Evolutionary conservation across 2,113 vertebrate genomes (phyloP).

Genomic region (Sceloporus tristichus): DNA sequence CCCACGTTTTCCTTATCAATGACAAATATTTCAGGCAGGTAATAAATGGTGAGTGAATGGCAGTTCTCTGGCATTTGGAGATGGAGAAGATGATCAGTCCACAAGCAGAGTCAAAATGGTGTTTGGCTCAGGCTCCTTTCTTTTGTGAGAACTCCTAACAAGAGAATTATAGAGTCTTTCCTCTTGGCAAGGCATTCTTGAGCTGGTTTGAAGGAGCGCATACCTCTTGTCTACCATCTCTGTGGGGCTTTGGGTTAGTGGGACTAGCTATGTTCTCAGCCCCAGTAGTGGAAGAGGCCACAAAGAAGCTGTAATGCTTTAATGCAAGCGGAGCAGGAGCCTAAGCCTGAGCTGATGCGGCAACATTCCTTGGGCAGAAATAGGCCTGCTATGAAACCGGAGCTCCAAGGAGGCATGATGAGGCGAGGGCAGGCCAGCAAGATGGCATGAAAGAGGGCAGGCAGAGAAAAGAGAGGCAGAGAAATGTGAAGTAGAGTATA

Average conservation of each 20-base stretch:
- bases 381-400: conserved; percentile 7
- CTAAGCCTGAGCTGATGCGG: neutral
- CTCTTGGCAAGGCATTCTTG: neutral
- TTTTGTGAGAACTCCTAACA: neutral
- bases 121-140: neutral
- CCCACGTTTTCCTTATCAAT: neutral
- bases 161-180: too few relatives aligned
- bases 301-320: neutral
- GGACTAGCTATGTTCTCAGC: neutral
- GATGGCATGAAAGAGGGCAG: neutral
- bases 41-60: neutral
- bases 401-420: neutral
- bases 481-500: neutral
- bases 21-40: neutral
- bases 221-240: neutral
- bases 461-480: neutral
- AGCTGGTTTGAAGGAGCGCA: neutral
- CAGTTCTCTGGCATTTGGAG: neutral
- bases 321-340: neutral
- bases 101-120: neutral
- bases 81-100: neutral
- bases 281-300: neutral
- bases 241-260: neutral
- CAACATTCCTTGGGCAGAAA: conserved; percentile 28
- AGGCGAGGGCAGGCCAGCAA: neutral